Percentiles rank a stretch among this genome's conserved stretches.
Evolutionary conservation across 2,888 invertebrate genomes (phyloP).

Genomic region (Himalopsyche kuldschensis): DNA sequence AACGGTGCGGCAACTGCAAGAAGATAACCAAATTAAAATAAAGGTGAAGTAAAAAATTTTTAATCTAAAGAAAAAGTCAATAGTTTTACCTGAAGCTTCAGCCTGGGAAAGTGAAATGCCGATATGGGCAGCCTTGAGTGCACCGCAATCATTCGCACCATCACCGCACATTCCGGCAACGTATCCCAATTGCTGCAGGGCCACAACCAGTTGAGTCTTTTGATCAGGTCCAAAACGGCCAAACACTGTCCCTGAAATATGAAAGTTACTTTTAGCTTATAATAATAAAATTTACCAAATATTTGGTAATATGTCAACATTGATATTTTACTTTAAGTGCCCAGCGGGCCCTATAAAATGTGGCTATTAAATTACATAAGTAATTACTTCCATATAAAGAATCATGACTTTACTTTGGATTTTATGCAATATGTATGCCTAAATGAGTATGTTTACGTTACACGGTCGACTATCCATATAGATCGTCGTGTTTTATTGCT

Average conservation of each 20-base stretch:
- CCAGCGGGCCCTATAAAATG: too few species aligned
- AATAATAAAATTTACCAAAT: not conserved
- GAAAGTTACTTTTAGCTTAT: not conserved
- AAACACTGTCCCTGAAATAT: slow-evolving; percentile 70
- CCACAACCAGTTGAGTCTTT: slow-evolving; percentile 74
- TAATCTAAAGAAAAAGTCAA: not conserved
- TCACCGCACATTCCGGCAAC: slow-evolving; percentile 75
- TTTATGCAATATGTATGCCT: too few species aligned
- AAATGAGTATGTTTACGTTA: too few species aligned
- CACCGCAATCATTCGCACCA: slow-evolving; percentile 87
- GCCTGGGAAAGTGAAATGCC: slow-evolving; percentile 88
- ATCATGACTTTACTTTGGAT: too few species aligned
- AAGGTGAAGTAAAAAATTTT: not conserved
- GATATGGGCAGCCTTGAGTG: slow-evolving; percentile 83
- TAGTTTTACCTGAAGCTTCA: slow-evolving; percentile 65
- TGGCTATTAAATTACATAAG: too few species aligned
- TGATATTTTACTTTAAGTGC: not conserved
- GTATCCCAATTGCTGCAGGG: slow-evolving; percentile 70
- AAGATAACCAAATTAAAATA: slow-evolving; percentile 42
- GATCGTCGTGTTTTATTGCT: too few species aligned
- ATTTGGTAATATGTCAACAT: not conserved
- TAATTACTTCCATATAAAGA: too few species aligned
- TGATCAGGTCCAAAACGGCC: slow-evolving; percentile 83
- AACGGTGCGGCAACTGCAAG: slow-evolving; percentile 82
- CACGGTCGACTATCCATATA: too few species aligned